These are phyloP conservation scores for Centropristis striata DNA, from an alignment of 2,113 vertebrate species.

Conservation along the genomic window DNA sequence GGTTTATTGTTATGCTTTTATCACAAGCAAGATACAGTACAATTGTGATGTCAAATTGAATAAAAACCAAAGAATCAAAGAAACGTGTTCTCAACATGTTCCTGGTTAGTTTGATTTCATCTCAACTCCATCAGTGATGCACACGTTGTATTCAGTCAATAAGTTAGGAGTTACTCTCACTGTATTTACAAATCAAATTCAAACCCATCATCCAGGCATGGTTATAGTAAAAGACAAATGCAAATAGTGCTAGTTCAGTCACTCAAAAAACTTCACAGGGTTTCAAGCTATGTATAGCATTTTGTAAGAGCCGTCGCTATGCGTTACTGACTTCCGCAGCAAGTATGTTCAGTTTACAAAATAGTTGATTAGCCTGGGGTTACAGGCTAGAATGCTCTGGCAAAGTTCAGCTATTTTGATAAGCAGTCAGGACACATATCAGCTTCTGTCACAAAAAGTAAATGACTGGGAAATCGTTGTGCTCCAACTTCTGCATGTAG, in stretches of 20 bases:
- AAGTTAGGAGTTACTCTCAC: conserved; percentile 64
- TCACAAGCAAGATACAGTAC: conserved; percentile 66
- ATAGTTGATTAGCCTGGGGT: conserved; percentile 5
- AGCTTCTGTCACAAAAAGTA: conserved; percentile 11
- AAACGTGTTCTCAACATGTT: conserved; percentile 33
- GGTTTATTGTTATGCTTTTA: conserved; percentile 67
- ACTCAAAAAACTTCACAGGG: conserved; percentile 35
- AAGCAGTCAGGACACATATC: conserved; percentile 5
- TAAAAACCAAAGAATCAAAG: conserved; percentile 49
- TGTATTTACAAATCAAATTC: conserved; percentile 67
- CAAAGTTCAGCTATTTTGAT: conserved; percentile 21
- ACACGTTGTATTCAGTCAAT: conserved; percentile 64
- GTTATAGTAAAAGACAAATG: conserved; percentile 41
- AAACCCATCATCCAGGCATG: conserved; percentile 34
- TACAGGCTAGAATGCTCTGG: neutral
- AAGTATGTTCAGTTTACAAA: conserved; percentile 30
- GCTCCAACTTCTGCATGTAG: conserved; percentile 6
- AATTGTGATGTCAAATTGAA: conserved; percentile 64
- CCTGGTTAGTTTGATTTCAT: conserved; percentile 48
- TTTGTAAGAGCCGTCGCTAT: conserved; percentile 16
- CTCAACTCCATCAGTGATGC: conserved; percentile 47
- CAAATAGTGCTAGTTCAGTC: conserved; percentile 54
- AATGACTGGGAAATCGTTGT: conserved; percentile 15
- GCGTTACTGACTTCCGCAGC: conserved; percentile 5
- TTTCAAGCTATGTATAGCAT: conserved; percentile 22